Percentiles rank a stretch among this genome's conserved stretches.
Conservation (phyloP, 2,113 vertebrate species). For the Ornithorhynchus anatinus region DNA sequence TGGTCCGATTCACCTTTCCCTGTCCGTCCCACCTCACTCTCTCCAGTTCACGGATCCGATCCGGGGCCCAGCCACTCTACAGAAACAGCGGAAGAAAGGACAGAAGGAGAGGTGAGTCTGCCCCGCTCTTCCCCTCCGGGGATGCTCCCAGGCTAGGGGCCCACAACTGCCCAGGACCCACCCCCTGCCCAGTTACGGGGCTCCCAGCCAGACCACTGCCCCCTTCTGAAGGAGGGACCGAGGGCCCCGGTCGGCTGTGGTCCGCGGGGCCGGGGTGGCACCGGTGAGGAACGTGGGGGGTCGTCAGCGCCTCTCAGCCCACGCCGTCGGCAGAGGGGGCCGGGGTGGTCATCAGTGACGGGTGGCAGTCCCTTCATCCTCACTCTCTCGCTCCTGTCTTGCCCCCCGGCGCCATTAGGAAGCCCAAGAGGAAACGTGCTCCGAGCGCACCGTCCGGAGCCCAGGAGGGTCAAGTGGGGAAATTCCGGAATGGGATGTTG, state of each 20-base stretch:
- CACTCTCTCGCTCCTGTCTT: background rate
- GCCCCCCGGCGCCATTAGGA: conserved; percentile 59
- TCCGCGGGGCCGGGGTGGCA: background rate
- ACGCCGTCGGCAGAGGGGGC: background rate
- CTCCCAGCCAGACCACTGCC: no score
- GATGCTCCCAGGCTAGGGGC: no score
- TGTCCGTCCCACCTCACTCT: no score
- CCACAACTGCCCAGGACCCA: no score
- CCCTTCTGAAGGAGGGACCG: no score
- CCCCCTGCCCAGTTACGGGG: no score
- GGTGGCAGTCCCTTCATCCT: background rate
- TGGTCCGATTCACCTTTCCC: no score
- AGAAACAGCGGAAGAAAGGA: conserved; percentile 74
- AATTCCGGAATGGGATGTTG: conserved; percentile 91
- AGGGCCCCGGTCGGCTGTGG: no score
- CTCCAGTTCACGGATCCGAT: conserved; percentile 56
- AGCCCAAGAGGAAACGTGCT: conserved; percentile 65
- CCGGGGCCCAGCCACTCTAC: conserved; percentile 66
- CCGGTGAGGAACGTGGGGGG: rapidly evolving
- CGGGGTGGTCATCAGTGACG: background rate
- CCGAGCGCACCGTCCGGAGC: conserved; percentile 74
- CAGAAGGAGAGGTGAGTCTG: conserved; percentile 76
- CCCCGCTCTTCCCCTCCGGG: no score
- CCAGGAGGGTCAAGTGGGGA: conserved; percentile 85
- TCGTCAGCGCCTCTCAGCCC: no score